Evolutionary conservation across 2,113 vertebrate genomes (phyloP).

Genomic region (Lontra canadensis): DNA sequence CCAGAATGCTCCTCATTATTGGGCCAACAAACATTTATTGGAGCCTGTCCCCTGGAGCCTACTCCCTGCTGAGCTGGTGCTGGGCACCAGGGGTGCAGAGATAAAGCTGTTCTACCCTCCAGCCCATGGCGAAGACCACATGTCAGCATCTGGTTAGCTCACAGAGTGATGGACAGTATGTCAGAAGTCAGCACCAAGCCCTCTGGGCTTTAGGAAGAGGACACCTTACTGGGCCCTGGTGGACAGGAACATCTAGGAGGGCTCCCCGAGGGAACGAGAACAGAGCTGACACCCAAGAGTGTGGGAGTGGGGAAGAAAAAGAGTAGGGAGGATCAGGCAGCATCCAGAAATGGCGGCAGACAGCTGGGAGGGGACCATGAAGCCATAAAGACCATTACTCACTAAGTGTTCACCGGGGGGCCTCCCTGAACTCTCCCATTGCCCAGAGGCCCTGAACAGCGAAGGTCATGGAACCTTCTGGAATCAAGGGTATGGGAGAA

Average conservation of each 20-base stretch:
- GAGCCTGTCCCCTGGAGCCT: not conserved
- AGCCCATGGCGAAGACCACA: not conserved
- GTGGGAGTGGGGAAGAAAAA: not conserved
- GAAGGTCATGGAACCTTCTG: not conserved
- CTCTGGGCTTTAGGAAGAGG: not conserved
- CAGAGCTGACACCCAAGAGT: not conserved
- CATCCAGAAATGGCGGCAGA: not conserved
- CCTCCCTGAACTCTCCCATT: not conserved
- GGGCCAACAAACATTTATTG: not conserved
- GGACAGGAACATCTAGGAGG: no score
- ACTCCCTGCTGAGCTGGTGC: not conserved
- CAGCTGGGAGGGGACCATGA: rapidly evolving
- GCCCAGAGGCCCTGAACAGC: not conserved
- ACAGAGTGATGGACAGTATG: not conserved
- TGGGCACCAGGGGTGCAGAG: not conserved
- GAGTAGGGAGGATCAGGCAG: not conserved
- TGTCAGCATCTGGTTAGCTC: not conserved
- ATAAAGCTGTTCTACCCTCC: not conserved
- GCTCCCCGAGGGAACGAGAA: not conserved
- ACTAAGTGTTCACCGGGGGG: rapidly evolving
- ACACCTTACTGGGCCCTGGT: not conserved
- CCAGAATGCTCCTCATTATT: not conserved
- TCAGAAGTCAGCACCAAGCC: not conserved
- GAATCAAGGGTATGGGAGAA: not conserved
- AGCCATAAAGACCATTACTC: not conserved